Evolutionary conservation across 92 coral and sea anemone species (phyloP), one percentile per base, ranked within the genome.

Genomic region (Epizoanthus scotinus): DNA sequence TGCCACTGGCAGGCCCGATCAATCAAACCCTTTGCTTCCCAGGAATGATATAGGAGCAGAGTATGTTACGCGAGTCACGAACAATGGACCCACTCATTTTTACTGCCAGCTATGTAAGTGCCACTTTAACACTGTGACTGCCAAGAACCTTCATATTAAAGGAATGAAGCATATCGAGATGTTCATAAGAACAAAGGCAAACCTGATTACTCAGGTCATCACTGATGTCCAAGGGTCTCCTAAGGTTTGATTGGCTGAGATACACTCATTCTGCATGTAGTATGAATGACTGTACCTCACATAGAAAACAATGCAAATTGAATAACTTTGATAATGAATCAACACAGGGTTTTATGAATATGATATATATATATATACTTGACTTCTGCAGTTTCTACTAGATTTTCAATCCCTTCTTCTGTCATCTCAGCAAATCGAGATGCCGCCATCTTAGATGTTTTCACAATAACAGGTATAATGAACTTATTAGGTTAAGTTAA

Each of bases 161-260:
- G 97, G 98, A 54, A 90, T 90, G 86, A 95, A 93, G 72, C 99
- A 95, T 72, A 85, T 95, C 25, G 99, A 94, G 60, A 83, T 93
- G 84, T 95, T 93, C 64, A 89, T 95, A 24, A 93, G 97, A 63
- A 82, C 90, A 20, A 95, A 95, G 66, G 91, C 99, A 0, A 85
- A 93, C 12, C 78, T 95, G 49, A 83, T 95, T 40, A 84, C 94
- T 21, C 72, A 87, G 17, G 94, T 88, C 26, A 86, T 92, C 19
- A 86, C 86, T 42, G 74, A 66, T 58, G 81, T 75, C 8, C 68
- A 31, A 40, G 81, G 68, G 21, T 40, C 81, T 38, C 67, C 67
- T 2, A 75, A 75, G 66, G 56, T 75, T 59, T 75, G 22, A 59
- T 4, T 64, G 21, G 36, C 38, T 31, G 36, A 31, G n/a, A n/a